Evolutionary conservation across 2,888 invertebrate genomes (phyloP).

Genomic region (Xestia c-nigrum): DNA sequence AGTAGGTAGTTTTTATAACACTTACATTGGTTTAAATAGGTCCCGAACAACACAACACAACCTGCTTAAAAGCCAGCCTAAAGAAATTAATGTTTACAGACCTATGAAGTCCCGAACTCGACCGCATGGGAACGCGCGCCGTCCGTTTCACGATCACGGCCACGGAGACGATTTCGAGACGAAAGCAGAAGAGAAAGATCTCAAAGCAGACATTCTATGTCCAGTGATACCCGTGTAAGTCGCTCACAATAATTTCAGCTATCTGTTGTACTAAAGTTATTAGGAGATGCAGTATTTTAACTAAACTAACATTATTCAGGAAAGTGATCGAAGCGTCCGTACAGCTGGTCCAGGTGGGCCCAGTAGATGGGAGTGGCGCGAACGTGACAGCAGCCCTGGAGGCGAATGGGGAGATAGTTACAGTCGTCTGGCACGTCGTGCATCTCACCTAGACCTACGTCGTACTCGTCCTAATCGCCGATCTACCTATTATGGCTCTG

Average conservation of each 20-base stretch:
- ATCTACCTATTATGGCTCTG: constrained; percentile 83
- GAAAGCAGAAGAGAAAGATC: constrained; percentile 90
- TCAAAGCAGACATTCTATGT: constrained; percentile 92
- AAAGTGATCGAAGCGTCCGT: constrained; percentile 85
- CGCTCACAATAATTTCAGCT: neutral
- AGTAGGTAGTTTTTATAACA: neutral
- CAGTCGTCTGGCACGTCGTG: constrained; percentile 80
- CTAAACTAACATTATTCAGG: constrained; percentile 69
- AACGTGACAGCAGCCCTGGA: constrained; percentile 82
- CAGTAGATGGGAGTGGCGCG: constrained; percentile 84
- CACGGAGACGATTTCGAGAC: constrained; percentile 82
- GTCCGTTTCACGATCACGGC: constrained; percentile 79
- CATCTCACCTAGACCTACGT: constrained; percentile 85
- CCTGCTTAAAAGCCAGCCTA: neutral
- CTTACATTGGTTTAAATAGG: neutral
- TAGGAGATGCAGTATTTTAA: neutral
- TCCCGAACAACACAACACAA: neutral
- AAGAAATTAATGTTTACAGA: constrained; percentile 74
- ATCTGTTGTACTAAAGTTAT: neutral
- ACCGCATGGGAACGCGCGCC: constrained; percentile 80
- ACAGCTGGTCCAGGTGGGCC: constrained; percentile 74
- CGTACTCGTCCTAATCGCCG: constrained; percentile 76
- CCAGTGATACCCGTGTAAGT: constrained; percentile 92
- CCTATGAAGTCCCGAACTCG: constrained; percentile 85
- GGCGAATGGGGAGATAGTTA: constrained; percentile 80